Base-by-base conservation (phyloP, 1,140 invertebrate species). In the Ladona fulva region DNA sequence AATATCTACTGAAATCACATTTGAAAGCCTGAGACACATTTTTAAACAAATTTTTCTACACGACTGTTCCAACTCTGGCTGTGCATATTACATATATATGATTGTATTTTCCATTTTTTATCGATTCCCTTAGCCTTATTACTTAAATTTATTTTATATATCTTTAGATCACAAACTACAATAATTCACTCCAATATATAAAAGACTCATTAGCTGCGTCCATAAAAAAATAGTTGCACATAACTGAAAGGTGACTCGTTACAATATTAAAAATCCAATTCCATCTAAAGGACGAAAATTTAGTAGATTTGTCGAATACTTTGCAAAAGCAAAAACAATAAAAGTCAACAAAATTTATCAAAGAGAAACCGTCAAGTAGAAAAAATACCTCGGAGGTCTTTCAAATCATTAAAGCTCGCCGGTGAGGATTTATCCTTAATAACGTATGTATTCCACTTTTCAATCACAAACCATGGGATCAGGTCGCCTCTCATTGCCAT, bases 1-100 rank as follows among this genome's bases (percentile, higher is more conserved):
- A 66, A 66, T 66, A 66, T 66, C 52, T 66, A 66, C 52, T 66
- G 52, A 66, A 66, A 66, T 66, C 52, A 66, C 52, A 66, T 66
- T 66, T 66, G n/a, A 66, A 66, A 66, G 52, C 52, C 52, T 66
- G 52, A 66, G 52, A 66, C 16, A 66, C 14, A 66, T 66, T 66
- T 37, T 66, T 66, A 66, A 22, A 66, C 14, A 66, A 66, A 66
- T 66, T 66, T 37, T 37, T 66, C 52, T 66, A 19, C 52, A 66
- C 12, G 16, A 66, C n/a, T 66, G 52, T 66, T 66, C 52, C 14
- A 66, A 19, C 29, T 37, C 29, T 37, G 29, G 29, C 52, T 66
- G 52, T 66, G 52, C 52, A 66, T 19, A 66, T 19, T 22, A 19
- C 52, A 66, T 66, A 19, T 66, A 22, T 66, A 66, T 66, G 14